Evolutionary conservation across 2,888 invertebrate genomes (phyloP), one percentile per base, ranked within the genome.

Genomic region (Cephonodes hylas): DNA sequence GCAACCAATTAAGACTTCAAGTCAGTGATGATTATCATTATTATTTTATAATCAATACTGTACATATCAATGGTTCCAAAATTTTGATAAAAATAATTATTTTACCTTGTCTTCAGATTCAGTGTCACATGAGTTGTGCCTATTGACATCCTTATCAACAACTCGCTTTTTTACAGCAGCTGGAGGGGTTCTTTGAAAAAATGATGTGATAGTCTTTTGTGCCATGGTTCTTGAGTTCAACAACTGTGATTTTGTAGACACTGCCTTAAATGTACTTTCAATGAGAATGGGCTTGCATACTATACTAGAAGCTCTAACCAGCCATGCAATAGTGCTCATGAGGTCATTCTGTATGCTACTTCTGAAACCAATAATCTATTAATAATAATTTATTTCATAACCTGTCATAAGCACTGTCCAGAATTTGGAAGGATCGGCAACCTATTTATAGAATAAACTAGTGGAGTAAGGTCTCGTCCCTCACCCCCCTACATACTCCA

Each of bases 191-290:
- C 77, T 77, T 65, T 85, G 87, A 66, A 93, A 93, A 66, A 92
- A 93, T 0, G 91, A 92, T 10, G 83, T 92, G 42, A 93, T 93
- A 65, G 86, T 91, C 69, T 83, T 86, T 69, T 93, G 93, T 1
- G 93, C 79, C 93, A 93, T 93, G 1, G 64, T 82, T 66, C 69
- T 76, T 15, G 20, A 13, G n/a, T 53, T 18, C 27, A 18, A 4
- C 4, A 20, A 27, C 18, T 13, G 45, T 22, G 10, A 15, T 15
- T 25, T 15, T 6, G 10, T 4, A 18, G 27, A 10, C 10, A 18
- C 8, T 2, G 38, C 38, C 18, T 53, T 53, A 5, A 18, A 31
- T 53, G 18, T 31, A 3, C 25, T 48, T 18, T 5, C 23, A 25
- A 0, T 10, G 0, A 46, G 8, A 15, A 25, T 23, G 3, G 38